Conservation (phyloP, 1,140 invertebrate genomes). For the Oppia nitens region DNA sequence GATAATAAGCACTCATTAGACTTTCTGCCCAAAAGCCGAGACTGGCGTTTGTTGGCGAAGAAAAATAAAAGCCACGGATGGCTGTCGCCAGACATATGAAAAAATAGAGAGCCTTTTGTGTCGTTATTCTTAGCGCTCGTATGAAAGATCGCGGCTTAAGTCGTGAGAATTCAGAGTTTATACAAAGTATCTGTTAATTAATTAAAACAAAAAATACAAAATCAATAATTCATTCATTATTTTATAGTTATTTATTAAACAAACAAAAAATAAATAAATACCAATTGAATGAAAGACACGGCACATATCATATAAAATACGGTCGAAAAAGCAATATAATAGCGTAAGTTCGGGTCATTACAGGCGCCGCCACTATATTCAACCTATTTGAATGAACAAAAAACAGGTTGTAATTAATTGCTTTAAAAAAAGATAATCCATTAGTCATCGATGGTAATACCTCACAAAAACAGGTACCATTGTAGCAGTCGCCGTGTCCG, state of each 20-base stretch:
- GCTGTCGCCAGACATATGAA: slow-evolving; percentile 69
- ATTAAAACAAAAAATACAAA: slow-evolving; percentile 10
- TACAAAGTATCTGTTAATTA: slow-evolving; percentile 25
- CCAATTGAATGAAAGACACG: slow-evolving; percentile 68
- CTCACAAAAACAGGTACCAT: slow-evolving; percentile 76
- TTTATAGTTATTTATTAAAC: neutral
- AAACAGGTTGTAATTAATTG: neutral
- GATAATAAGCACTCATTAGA: slow-evolving; percentile 74
- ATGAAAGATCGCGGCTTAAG: slow-evolving; percentile 61
- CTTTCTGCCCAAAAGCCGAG: slow-evolving; percentile 65
- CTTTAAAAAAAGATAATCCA: neutral
- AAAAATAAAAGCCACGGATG: slow-evolving; percentile 71
- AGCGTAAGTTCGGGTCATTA: slow-evolving; percentile 41
- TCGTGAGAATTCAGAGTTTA: slow-evolving; percentile 48
- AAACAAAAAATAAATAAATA: slow-evolving; percentile 39
- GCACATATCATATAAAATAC: slow-evolving; percentile 65
- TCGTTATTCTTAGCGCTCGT: slow-evolving; percentile 65
- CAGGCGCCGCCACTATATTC: slow-evolving; percentile 47
- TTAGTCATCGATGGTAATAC: slow-evolving; percentile 35
- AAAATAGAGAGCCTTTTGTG: slow-evolving; percentile 76
- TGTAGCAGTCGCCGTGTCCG: slow-evolving; percentile 73
- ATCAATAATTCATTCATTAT: neutral
- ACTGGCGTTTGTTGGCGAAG: slow-evolving; percentile 57
- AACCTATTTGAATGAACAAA: slow-evolving; percentile 33
- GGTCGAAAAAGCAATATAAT: slow-evolving; percentile 51